Conservation (phyloP, 1,140 invertebrate genomes). For the Prorops nasuta region DNA sequence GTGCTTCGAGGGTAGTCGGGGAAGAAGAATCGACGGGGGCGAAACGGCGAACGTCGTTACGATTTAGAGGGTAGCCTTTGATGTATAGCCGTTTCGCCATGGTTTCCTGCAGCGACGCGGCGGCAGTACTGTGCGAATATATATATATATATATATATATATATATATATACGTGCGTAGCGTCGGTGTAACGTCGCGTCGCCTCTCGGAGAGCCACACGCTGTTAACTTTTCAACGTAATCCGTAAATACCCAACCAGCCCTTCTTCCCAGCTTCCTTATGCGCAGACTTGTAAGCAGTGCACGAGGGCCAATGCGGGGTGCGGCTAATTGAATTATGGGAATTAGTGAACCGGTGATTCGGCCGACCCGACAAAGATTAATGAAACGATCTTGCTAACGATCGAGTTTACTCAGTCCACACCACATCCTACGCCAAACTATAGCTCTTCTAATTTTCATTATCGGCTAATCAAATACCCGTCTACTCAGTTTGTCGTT, state of each 20-base stretch:
- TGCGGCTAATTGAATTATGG: slow-evolving; percentile 50
- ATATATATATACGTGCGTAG: not conserved
- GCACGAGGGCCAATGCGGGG: slow-evolving; percentile 1
- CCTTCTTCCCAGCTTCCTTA: not conserved
- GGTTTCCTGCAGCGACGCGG: not conserved
- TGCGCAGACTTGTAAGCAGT: slow-evolving; percentile 3
- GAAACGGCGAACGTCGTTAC: not conserved
- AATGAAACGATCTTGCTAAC: slow-evolving; percentile 46
- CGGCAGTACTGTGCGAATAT: no score
- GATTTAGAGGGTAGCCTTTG: not conserved
- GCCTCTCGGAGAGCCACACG: no score
- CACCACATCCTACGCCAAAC: not conserved
- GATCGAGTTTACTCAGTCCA: slow-evolving; percentile 25
- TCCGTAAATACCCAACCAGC: slow-evolving; percentile 33
- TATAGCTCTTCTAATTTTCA: slow-evolving; percentile 22
- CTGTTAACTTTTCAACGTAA: slow-evolving; percentile 46
- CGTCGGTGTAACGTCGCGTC: no score
- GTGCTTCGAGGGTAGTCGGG: no score
- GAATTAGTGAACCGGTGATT: slow-evolving; percentile 45
- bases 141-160: not conserved
- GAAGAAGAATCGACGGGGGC: not conserved
- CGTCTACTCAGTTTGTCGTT: no score
- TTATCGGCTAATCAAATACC: slow-evolving; percentile 25
- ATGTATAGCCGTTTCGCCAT: not conserved
- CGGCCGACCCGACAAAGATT: slow-evolving; percentile 43